phyloP scores from a whole-genome alignment of 2,797 vertebrate species.

The Darevskia mixta region DNA sequence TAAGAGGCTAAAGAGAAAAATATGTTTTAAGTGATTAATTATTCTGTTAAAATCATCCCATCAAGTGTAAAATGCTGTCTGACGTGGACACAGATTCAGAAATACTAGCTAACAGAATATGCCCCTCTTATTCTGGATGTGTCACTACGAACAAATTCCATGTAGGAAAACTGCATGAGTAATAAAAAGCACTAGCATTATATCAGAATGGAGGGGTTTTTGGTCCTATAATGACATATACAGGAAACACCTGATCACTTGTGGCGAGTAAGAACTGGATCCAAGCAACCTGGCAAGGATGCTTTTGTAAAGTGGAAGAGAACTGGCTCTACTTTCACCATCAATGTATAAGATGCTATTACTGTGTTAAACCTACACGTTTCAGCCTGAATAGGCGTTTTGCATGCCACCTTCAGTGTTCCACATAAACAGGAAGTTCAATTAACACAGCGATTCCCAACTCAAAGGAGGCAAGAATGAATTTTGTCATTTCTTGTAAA shows the following conservation, averaged over 20 bases:
- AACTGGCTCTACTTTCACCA: not conserved
- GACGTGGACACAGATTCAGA: not conserved
- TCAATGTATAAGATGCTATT: not conserved
- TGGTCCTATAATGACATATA: not conserved
- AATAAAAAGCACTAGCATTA: not conserved
- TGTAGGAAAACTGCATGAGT: not conserved
- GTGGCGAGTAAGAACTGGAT: not conserved
- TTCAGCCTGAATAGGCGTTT: not conserved
- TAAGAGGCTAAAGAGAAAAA: conserved; percentile 86
- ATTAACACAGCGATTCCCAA: not conserved
- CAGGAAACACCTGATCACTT: not conserved
- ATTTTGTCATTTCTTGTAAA: not conserved
- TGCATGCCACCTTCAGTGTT: not conserved
- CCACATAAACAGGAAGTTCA: not conserved
- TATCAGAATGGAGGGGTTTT: not conserved
- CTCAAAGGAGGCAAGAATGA: not conserved
- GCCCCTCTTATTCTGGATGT: not conserved
- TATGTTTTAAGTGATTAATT: conserved; percentile 18
- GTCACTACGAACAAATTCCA: not conserved
- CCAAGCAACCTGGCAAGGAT: not conserved
- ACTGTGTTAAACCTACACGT: not conserved
- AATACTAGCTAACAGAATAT: conserved; percentile 19
- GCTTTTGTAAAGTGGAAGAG: no score
- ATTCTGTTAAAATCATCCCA: conserved; percentile 3
- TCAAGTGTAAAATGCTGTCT: not conserved